Conservation (phyloP, 2,797 vertebrate genomes). For the Pyrrhura leucotis region DNA sequence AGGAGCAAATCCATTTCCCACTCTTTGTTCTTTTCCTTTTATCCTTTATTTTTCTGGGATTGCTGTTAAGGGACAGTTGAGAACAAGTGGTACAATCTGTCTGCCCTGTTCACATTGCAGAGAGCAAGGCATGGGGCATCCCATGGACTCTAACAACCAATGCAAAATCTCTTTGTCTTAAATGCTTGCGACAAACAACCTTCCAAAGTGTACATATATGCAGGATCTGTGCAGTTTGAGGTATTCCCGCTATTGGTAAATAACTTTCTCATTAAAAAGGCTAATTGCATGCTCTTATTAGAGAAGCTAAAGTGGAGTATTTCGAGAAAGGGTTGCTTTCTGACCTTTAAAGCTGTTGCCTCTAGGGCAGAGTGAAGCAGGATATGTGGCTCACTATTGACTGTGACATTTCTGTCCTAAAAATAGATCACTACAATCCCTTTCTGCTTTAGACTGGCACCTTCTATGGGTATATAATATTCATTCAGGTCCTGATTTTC, state of each 20-base stretch:
- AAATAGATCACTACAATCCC: slow-evolving; percentile 38
- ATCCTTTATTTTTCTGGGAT: background rate
- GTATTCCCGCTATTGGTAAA: background rate
- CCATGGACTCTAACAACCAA: background rate
- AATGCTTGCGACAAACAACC: background rate
- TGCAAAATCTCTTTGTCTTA: background rate
- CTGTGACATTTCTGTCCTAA: slow-evolving; percentile 56
- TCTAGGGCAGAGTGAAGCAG: slow-evolving; percentile 35
- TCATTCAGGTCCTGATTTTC: background rate
- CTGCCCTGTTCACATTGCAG: background rate
- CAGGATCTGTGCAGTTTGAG: background rate
- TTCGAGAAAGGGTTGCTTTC: background rate
- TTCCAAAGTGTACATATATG: rapidly evolving
- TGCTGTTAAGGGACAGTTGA: background rate
- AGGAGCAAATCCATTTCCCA: background rate
- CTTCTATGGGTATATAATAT: background rate
- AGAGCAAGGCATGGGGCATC: background rate
- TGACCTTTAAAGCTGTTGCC: slow-evolving; percentile 56
- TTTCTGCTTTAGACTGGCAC: background rate
- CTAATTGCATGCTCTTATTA: background rate
- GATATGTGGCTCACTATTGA: slow-evolving; percentile 35
- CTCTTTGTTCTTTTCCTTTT: background rate
- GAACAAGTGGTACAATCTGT: background rate
- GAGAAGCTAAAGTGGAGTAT: background rate
- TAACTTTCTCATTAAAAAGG: background rate